Base-by-base conservation (phyloP, 2,888 invertebrate species). In the Stenurella melanura region DNA sequence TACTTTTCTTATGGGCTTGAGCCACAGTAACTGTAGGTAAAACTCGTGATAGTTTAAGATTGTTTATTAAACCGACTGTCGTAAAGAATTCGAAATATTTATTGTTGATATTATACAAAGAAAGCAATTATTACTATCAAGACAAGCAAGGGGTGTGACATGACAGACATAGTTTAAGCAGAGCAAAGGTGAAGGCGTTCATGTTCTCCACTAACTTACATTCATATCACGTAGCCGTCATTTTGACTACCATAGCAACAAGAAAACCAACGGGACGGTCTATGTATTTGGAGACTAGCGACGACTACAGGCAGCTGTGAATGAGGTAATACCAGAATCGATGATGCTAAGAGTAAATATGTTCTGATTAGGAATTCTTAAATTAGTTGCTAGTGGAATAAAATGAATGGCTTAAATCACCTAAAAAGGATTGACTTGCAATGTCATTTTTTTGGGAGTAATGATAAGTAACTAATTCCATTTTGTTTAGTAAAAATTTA, bases 181-280 rank as follows among this genome's bases (percentile, higher is more conserved):
- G 75, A 71, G 75, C 75, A 75, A 75, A 75, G 75, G 69, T 75
- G 75, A 75, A 75, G 75, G 75, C 71, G 64, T 56, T 71, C 75
- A 66, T 42, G 75, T 75, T 71, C 71, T 71, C 75, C 75, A 71
- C 66, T 75, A 60, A 75, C 75, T 75, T 67, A 71, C 75, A 75
- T 75, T 75, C 75, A 71, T 66, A 64, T 75, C 75, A 75, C 75
- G 75, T 72, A 67, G 64, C 63, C 66, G 54, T 71, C 71, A 71
- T 71, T 75, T 64, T 58, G 56, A 63, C 42, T 57, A 71, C 70
- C 75, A 75, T 75, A 75, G 75, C 70, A 75, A 75, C 75, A 75
- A 75, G 71, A 74, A 74, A 63, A 72, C 71, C 34, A 63, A 50
- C 61, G 21, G 71, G 71, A 19, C 30, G 71, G 71, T 50, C 71